Conservation (phyloP, 2,888 invertebrate genomes). For the Diachrysia chrysitis region DNA sequence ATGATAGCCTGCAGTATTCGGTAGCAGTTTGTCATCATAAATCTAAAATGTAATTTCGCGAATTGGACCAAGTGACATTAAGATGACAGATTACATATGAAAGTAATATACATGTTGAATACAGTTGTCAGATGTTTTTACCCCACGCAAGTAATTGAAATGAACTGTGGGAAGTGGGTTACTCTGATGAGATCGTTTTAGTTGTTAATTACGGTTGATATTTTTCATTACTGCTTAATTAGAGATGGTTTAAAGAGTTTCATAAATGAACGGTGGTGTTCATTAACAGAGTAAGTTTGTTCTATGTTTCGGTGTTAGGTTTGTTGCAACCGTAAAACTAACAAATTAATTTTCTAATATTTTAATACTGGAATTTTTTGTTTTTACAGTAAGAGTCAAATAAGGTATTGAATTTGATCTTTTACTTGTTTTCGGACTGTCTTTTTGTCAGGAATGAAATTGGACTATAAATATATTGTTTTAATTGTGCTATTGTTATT, state of each 20-base stretch:
- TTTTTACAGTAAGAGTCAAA: too few relatives aligned
- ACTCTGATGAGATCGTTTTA: slow-evolving; percentile 5
- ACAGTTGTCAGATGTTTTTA: not conserved
- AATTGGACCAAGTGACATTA: slow-evolving; percentile 39
- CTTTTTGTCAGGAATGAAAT: too few relatives aligned
- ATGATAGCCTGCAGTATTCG: not conserved
- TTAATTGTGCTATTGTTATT: too few relatives aligned
- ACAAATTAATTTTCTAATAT: too few relatives aligned
- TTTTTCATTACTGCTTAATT: not conserved
- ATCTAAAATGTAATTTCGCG: slow-evolving; percentile 12
- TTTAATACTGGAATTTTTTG: too few relatives aligned
- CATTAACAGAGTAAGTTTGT: not conserved
- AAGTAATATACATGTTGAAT: slow-evolving; percentile 19
- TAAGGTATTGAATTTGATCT: too few relatives aligned
- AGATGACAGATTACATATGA: slow-evolving; percentile 31
- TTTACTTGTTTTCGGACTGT: too few relatives aligned
- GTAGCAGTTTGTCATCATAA: not conserved
- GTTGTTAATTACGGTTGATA: not conserved
- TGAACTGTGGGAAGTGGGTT: slow-evolving; percentile 29
- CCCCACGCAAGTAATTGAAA: slow-evolving; percentile 26
- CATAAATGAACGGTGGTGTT: not conserved
- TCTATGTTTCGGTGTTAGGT: not conserved
- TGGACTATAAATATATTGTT: too few relatives aligned
- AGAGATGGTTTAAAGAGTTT: not conserved
- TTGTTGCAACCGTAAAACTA: too few relatives aligned